A percentile compares a stretch with the other conserved stretches of the same genome.
phyloP scores from a whole-genome alignment of 1,140 invertebrate species.

The Drosophila obscura region DNA sequence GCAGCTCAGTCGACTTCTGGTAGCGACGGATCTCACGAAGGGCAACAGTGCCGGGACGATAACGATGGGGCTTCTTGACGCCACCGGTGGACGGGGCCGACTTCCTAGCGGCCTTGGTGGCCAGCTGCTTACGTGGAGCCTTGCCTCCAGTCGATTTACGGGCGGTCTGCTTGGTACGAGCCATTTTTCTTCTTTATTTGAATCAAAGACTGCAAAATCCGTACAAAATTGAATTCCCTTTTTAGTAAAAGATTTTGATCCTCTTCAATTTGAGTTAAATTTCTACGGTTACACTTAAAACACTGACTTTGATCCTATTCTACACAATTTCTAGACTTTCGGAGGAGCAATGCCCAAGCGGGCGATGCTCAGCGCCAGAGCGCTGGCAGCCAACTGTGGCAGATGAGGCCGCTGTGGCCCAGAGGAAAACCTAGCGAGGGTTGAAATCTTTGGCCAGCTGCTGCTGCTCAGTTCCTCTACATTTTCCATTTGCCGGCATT shows the following conservation, averaged over 20 bases:
- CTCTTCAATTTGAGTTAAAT: no score
- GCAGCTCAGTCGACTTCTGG: conserved; percentile 92
- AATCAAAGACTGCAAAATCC: background rate
- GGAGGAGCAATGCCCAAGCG: conserved; percentile 17
- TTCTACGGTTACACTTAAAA: no score
- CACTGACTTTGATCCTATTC: no score
- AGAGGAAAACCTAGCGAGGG: conserved; percentile 48
- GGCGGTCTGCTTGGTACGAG: conserved; percentile 95
- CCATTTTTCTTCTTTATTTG: conserved; percentile 83
- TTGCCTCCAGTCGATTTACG: conserved; percentile 94
- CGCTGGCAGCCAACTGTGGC: conserved; percentile 61
- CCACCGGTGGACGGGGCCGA: conserved; percentile 89
- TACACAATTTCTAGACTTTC: background rate
- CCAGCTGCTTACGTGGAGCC: conserved; percentile 94
- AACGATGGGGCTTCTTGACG: conserved; percentile 91
- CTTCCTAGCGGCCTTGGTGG: conserved; percentile 92
- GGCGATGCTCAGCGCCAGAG: conserved; percentile 57
- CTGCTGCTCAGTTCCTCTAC: conserved; percentile 35
- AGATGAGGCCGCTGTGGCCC: conserved; percentile 1
- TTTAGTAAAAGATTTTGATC: no score
- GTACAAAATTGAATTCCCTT: background rate
- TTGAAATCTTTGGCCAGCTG: conserved; percentile 55
- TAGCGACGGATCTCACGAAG: conserved; percentile 94
- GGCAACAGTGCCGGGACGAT: conserved; percentile 93
- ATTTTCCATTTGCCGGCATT: conserved; percentile 38